Percentiles rank a stretch among this genome's conserved stretches.
phyloP scores from a whole-genome alignment of 2,113 vertebrate genomes.

The Ursus arctos region DNA sequence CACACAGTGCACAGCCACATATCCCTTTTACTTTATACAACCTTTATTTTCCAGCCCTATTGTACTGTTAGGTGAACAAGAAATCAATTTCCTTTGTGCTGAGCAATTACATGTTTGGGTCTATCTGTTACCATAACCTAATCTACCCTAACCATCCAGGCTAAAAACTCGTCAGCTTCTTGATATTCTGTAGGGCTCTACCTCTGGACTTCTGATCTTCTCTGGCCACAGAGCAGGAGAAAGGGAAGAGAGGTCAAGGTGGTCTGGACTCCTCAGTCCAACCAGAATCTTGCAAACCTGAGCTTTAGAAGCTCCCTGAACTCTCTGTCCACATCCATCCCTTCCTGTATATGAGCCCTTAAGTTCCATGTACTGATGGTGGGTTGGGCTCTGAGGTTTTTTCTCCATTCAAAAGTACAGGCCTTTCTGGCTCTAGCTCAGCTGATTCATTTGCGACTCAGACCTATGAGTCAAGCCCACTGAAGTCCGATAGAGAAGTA shows the following conservation, averaged over 20 bases:
- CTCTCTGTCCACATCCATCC: neutral
- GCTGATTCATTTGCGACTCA: neutral
- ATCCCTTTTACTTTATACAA: neutral
- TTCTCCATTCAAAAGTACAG: neutral
- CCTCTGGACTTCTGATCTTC: neutral
- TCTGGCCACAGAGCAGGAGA: neutral
- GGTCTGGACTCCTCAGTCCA: neutral
- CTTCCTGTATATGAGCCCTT: neutral
- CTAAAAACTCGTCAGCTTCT: neutral
- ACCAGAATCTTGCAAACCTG: neutral
- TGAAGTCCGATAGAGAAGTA: neutral
- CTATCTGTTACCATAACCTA: neutral
- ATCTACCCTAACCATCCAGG: neutral
- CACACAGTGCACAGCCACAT: neutral
- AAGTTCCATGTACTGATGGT: neutral
- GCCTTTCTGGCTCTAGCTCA: neutral
- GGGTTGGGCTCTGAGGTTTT: neutral
- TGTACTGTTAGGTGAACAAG: neutral
- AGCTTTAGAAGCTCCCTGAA: neutral
- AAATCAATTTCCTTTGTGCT: neutral
- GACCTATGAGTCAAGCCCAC: neutral
- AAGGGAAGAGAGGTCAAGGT: neutral
- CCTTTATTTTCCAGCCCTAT: neutral
- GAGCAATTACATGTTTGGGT: neutral
- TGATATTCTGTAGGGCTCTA: neutral